Evolutionary conservation across 2,888 invertebrate genomes (phyloP).

Genomic region (Eledona agricola): DNA sequence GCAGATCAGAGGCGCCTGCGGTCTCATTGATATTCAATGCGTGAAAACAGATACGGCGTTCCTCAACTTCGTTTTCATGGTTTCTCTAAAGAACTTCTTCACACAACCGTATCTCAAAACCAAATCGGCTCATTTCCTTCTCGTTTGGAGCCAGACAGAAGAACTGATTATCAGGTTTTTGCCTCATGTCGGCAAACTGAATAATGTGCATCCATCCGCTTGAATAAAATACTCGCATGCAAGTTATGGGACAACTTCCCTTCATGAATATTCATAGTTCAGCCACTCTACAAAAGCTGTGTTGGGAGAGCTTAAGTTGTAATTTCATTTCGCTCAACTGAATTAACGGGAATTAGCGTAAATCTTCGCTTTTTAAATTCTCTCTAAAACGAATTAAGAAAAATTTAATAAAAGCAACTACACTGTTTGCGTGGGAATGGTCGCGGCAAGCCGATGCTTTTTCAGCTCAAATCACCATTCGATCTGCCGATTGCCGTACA

Average conservation of each 20-base stretch:
- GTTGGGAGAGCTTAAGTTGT: conserved; percentile 51
- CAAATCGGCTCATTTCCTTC: conserved; percentile 12
- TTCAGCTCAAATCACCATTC: conserved; percentile 11
- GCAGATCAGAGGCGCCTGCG: conserved; percentile 37
- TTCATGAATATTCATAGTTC: conserved; percentile 51
- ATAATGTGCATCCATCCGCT: conserved; percentile 45
- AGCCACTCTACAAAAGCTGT: conserved; percentile 48
- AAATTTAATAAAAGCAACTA: conserved; percentile 24
- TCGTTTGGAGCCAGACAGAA: no score
- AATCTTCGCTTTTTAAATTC: conserved; percentile 42
- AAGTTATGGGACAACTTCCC: conserved; percentile 45
- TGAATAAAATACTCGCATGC: conserved; percentile 44
- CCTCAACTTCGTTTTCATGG: conserved; percentile 49
- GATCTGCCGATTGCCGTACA: conserved; percentile 3
- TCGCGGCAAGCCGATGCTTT: neutral
- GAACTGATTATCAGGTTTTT: conserved; percentile 47
- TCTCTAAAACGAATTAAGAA: conserved; percentile 30
- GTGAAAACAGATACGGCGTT: conserved; percentile 51
- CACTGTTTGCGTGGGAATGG: neutral
- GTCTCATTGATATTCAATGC: conserved; percentile 54
- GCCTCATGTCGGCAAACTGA: conserved; percentile 36
- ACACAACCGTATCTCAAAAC: conserved; percentile 42
- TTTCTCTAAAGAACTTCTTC: conserved; percentile 44
- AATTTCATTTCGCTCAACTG: conserved; percentile 50
- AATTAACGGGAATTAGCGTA: conserved; percentile 48